Percentiles rank a stretch among this genome's conserved stretches.
These are phyloP conservation scores for Schizotus pectinicornis DNA, from an alignment of 2,888 invertebrate genomes.

Conservation along the genomic window DNA sequence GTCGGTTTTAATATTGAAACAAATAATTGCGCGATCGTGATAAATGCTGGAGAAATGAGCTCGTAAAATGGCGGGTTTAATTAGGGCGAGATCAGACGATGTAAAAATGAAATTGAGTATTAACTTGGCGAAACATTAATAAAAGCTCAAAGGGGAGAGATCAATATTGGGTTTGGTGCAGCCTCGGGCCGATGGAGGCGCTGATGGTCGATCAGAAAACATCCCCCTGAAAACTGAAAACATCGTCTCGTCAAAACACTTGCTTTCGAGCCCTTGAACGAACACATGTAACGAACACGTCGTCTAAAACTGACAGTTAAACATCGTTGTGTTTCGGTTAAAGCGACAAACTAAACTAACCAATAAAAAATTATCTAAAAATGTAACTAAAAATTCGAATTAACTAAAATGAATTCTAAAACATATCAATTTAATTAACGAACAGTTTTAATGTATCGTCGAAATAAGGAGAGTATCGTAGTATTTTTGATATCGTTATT, in stretches of 20 bases:
- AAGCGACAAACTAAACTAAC: slow-evolving; percentile 28
- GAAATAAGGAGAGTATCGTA: slow-evolving; percentile 42
- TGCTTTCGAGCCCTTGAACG: slow-evolving; percentile 31
- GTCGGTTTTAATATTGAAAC: not conserved
- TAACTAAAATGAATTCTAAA: slow-evolving; percentile 7
- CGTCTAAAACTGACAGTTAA: slow-evolving; percentile 30
- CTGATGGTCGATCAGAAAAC: slow-evolving; percentile 4
- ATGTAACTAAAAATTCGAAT: slow-evolving; percentile 30
- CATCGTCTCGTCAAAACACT: slow-evolving; percentile 32
- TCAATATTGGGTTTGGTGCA: slow-evolving; percentile 27
- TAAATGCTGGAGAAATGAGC: not conserved
- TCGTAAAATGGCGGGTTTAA: slow-evolving; percentile 4
- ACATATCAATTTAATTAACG: slow-evolving; percentile 25
- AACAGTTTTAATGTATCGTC: slow-evolving; percentile 21
- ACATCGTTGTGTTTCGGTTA: slow-evolving; percentile 35
- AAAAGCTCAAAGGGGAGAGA: slow-evolving; percentile 14
- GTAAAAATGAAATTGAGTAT: slow-evolving; percentile 5
- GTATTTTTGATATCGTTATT: slow-evolving; percentile 51
- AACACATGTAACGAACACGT: slow-evolving; percentile 34
- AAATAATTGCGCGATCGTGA: not conserved
- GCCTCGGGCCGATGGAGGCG: slow-evolving; percentile 31
- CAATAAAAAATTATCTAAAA: slow-evolving; percentile 27
- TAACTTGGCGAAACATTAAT: slow-evolving; percentile 6
- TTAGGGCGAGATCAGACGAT: not conserved
- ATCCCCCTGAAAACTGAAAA: slow-evolving; percentile 28